Base-by-base conservation (phyloP, 2,797 vertebrate species). In the Toxotes lorentzi region DNA sequence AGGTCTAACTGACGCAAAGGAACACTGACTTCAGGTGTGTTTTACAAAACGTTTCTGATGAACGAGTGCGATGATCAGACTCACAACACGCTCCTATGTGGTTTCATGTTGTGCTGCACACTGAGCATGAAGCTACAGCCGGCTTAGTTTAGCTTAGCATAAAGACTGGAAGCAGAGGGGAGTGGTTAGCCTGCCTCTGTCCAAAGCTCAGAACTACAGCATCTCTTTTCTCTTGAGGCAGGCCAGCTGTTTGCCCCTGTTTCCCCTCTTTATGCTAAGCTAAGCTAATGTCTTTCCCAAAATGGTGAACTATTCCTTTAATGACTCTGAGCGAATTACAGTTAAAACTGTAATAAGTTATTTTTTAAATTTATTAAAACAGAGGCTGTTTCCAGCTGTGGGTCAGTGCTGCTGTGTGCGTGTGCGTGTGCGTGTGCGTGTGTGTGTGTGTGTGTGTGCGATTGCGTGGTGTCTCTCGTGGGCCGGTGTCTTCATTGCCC, bases 331-430 rank as follows among this genome's bases (percentile, higher is more conserved):
- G n/a, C n/a, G n/a, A n/a, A n/a, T n/a, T n/a, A n/a, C n/a, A n/a
- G n/a, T n/a, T n/a, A n/a, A n/a, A n/a, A n/a, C n/a, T n/a, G n/a
- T n/a, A n/a, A n/a, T n/a, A n/a, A n/a, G n/a, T n/a, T n/a, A n/a
- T n/a, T n/a, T n/a, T n/a, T n/a, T n/a, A n/a, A n/a, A n/a, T n/a
- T n/a, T n/a, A n/a, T n/a, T n/a, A n/a, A n/a, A n/a, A n/a, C n/a
- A n/a, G n/a, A n/a, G n/a, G n/a, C 45, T 59, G 72, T 61, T 84
- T 57, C 68, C 78, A 81, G n/a, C 83, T 32, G 48, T 19, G 24
- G 23, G 65, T 79, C 56, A 45, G 65, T 11, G 43, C 73, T 69
- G 64, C 54, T 81, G 30, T 59, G 50, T 63, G 38, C 51, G 16
- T 48, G 27, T 35, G 43, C 50, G 34, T 40, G 30, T 71, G 63